Base-by-base conservation (phyloP, 2,888 invertebrate genomes). In the Isotomurus palustris region DNA sequence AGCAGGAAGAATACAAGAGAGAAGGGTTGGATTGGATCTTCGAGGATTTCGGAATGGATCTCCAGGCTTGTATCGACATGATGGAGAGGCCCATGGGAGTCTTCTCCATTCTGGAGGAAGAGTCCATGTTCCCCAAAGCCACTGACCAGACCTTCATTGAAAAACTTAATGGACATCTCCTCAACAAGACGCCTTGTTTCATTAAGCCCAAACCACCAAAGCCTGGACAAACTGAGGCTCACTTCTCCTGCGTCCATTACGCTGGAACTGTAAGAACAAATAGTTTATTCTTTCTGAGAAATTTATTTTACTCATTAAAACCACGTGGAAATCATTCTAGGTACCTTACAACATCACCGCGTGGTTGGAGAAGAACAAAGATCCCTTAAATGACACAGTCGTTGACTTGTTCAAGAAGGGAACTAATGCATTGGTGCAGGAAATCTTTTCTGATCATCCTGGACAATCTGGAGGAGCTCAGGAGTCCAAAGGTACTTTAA, bases 61-160 rank as follows among this genome's bases (percentile, higher is more conserved):
- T 97, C 79, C 84, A 91, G 76, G 92, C 93, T 80, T 96, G 95
- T 84, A 96, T 97, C 80, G 96, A 97, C 78, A 84, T 97, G 73
- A 93, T 95, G 78, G 93, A 94, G 84, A 94, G 97, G 96, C 99
- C 99, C 75, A 92, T 99, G 92, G 99, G 99, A 86, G 94, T 99
- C 85, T 85, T 99, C 79, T 97, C 97, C 81, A 99, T 99, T 82
- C 91, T 99, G 83, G 99, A 99, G 82, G 99, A 99, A 87, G 99
- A 99, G 83, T 96, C 95, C 90, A 97, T 99, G 93, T 99, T 99
- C 88, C 99, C 99, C 78, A 99, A 99, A 83, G 97, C 97, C 76
- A 92, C 94, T 73, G 99, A 99, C 79, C 87, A 84, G 80, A 95
- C 97, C 78, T 97, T 97, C 82, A 88, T 91, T 78, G 95, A 96